Conservation (phyloP, 2,888 invertebrate genomes). For the Adineta ricciae region DNA sequence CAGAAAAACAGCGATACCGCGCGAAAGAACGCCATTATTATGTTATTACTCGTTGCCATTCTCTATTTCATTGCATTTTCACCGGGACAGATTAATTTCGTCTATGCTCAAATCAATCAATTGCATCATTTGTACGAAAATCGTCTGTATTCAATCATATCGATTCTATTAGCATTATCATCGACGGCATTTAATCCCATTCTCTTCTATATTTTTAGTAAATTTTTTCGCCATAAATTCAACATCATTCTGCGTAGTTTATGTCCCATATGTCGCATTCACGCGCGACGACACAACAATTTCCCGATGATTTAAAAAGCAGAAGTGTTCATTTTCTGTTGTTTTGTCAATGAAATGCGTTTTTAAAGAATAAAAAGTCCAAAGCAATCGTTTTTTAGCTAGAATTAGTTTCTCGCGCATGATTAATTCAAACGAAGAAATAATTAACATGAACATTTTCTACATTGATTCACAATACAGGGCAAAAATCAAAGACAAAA, state of each 20-base stretch:
- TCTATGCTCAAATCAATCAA: not conserved
- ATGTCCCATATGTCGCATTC: not conserved
- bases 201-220: slow-evolving; percentile 7
- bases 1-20: not conserved
- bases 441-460: no score
- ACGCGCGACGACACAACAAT: not conserved
- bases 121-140: slow-evolving; percentile 6
- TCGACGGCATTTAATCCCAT: slow-evolving; percentile 18
- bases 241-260: not conserved
- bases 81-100: not conserved
- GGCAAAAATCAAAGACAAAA: no score
- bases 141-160: not conserved
- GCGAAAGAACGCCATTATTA: not conserved
- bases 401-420: no score
- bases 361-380: not conserved
- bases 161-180: not conserved
- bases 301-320: not conserved
- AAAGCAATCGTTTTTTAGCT: no score
- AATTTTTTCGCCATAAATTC: slow-evolving; percentile 8
- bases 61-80: not conserved
- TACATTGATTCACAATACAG: no score
- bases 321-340: not conserved
- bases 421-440: no score
- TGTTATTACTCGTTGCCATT: not conserved
- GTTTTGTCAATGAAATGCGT: not conserved